Percentiles rank a stretch among this genome's conserved stretches.
Evolutionary conservation across 2,797 vertebrate genomes (phyloP).

Genomic region (Peromyscus melanophrys): DNA sequence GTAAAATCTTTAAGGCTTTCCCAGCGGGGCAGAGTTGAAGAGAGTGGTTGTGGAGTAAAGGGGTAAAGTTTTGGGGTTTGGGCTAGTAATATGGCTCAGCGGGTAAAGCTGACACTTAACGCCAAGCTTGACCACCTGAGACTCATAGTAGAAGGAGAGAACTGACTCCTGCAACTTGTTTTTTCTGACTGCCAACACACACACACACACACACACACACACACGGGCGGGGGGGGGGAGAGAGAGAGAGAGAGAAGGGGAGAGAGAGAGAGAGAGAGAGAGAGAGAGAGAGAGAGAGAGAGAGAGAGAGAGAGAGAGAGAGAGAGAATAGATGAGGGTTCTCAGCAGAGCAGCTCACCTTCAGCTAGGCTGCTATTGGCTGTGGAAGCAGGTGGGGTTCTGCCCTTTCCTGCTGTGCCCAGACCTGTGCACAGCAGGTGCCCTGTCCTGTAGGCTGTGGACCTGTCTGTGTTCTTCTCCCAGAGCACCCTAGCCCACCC

Average conservation of each 20-base stretch:
- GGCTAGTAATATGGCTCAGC: background rate
- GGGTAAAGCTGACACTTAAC: background rate
- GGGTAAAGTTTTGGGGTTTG: background rate
- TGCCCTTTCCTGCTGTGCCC: background rate
- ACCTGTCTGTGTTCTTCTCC: background rate
- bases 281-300: background rate
- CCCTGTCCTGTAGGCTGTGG: background rate
- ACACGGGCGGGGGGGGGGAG: too few relatives aligned
- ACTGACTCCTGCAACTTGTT: background rate
- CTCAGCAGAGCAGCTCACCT: background rate
- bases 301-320: too few relatives aligned
- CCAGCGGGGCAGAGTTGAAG: background rate
- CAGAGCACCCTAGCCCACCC: background rate
- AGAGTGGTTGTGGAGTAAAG: background rate
- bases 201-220: rapidly evolving
- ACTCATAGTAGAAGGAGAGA: background rate
- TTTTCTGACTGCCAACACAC: background rate
- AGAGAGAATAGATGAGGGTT: background rate
- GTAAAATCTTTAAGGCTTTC: slow-evolving; percentile 29
- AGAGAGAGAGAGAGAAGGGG: too few relatives aligned
- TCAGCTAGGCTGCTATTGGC: background rate
- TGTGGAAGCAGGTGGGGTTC: background rate
- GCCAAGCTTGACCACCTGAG: background rate
- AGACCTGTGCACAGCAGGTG: background rate
- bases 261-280: background rate